Evolutionary conservation across 2,888 invertebrate species (phyloP), one percentile per base, ranked within the genome.

Genomic region (Eudasyphora cyanicolor): DNA sequence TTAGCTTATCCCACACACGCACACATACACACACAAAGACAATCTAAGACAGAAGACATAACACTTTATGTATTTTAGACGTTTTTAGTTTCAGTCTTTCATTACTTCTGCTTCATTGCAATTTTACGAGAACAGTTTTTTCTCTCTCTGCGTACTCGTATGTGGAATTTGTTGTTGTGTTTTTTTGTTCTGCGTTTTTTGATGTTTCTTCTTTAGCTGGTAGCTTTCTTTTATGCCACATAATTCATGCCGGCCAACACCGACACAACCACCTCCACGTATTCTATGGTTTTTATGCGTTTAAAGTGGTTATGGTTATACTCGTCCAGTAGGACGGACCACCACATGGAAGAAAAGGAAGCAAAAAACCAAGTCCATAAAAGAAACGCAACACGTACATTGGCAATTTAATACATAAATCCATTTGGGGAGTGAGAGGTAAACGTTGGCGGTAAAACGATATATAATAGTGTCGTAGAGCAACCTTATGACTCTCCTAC

Each of bases 301-400:
- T 62, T 60, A 21, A 5, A 54, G 24, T 60, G 29, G 4, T 19
- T 27, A n/a, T 8, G 14, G 14, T n/a, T 54, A 4, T 24, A 19
- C 24, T 60, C n/a, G n/a, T n/a, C n/a, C n/a, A n/a, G n/a, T n/a
- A n/a, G n/a, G n/a, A n/a, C n/a, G n/a, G n/a, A n/a, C n/a, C n/a
- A n/a, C n/a, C n/a, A n/a, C n/a, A n/a, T n/a, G n/a, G n/a, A n/a
- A n/a, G n/a, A n/a, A n/a, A n/a, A n/a, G 54, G 57, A 27, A 42
- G 2, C 42, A 8, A 38, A 35, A 60, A 21, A 35, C 1, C n/a
- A 14, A 67, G 67, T 67, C 67, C 42, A 67, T 67, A 67, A 67
- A 67, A 67, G 14, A 45, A 51, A 51, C 76, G 82, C 79, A 83
- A 83, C 79, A 83, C 83, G 83, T 80, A 79, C 77, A 42, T 76